Conservation (phyloP, 2,888 invertebrate species). For the Oxystoma pomonae region DNA sequence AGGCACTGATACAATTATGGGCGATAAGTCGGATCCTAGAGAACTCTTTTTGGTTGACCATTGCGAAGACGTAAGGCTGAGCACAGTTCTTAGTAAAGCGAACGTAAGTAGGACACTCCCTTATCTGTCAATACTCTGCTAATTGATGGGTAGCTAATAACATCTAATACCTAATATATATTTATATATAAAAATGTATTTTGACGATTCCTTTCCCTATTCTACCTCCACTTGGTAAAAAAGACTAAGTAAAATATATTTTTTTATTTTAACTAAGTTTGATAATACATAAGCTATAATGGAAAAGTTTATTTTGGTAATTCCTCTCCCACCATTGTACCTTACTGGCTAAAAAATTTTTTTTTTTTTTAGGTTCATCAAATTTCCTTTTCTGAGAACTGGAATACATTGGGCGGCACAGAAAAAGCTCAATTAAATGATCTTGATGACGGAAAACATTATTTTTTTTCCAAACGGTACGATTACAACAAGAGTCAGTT, state of each 20-base stretch:
- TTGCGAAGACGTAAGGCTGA: constrained; percentile 47
- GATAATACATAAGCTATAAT: too few species aligned
- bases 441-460: constrained; percentile 13
- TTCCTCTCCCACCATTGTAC: too few species aligned
- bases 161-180: too few species aligned
- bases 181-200: too few species aligned
- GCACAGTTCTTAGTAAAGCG: constrained; percentile 39
- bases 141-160: too few species aligned
- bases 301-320: too few species aligned
- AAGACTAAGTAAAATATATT: too few species aligned
- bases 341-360: too few species aligned
- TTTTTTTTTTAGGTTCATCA: constrained; percentile 10
- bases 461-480: constrained; percentile 19
- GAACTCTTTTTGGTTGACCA: constrained; percentile 50
- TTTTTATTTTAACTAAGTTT: too few species aligned
- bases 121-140: too few species aligned
- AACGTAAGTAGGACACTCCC: constrained; percentile 45
- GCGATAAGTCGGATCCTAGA: constrained; percentile 47
- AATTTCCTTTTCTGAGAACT: constrained; percentile 1
- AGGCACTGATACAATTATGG: constrained; percentile 49
- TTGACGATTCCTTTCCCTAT: too few species aligned
- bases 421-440: not conserved
- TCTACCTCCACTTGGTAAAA: too few species aligned
- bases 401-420: constrained; percentile 6
- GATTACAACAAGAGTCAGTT: constrained; percentile 15